A percentile compares a stretch with the other conserved stretches of the same genome.
Conservation (phyloP, 23 tunicate species). For the Styela plicata region DNA sequence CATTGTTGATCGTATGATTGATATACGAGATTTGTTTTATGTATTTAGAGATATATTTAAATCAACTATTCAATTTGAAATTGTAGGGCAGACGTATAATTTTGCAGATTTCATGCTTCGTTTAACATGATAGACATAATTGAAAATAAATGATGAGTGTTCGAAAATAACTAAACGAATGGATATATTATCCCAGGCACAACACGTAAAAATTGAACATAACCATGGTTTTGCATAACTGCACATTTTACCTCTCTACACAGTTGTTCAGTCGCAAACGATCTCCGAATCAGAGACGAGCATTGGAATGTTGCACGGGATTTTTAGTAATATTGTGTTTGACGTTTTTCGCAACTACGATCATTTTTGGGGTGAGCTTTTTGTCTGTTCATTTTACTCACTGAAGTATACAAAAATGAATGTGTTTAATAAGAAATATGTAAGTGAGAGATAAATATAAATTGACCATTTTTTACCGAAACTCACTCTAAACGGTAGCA, state of each 20-base stretch:
- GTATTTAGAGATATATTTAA: too few species aligned
- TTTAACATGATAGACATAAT: too few species aligned
- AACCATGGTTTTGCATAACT: too few species aligned
- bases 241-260: background rate
- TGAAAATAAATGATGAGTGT: background rate
- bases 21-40: too few species aligned
- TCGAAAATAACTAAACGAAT: background rate
- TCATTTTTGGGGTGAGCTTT: background rate
- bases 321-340: background rate
- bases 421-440: background rate
- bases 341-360: background rate
- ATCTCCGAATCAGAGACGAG: background rate
- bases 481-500: too few species aligned
- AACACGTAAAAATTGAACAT: too few species aligned
- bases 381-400: background rate
- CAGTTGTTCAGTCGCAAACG: background rate
- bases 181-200: too few species aligned
- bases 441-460: background rate
- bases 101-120: background rate
- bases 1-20: too few species aligned
- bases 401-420: background rate
- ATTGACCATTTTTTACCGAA: too few species aligned
- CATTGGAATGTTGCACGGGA: background rate
- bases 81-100: background rate
- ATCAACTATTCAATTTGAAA: too few species aligned